These are phyloP conservation scores for Plagodis dolabraria DNA, from an alignment of 2,888 invertebrate genomes.

Conservation along the genomic window DNA sequence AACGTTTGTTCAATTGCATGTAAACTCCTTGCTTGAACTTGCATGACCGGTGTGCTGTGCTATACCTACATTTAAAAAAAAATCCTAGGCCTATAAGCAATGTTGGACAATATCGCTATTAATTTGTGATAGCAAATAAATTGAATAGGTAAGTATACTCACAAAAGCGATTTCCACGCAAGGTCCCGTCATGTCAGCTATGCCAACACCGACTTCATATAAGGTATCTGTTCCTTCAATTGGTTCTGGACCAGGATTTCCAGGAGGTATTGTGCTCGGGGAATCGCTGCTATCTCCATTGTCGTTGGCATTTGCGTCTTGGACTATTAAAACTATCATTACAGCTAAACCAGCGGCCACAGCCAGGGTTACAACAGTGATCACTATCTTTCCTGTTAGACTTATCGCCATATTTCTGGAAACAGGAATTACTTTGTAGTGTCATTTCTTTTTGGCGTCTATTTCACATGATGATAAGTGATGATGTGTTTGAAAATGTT, in stretches of 20 bases:
- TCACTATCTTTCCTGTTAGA: slow-evolving; percentile 62
- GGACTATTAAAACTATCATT: slow-evolving; percentile 56
- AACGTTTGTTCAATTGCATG: too few species aligned
- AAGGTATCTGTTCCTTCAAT: slow-evolving; percentile 22
- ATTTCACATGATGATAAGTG: too few species aligned
- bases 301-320: slow-evolving; percentile 28
- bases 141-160: slow-evolving; percentile 74
- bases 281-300: background rate
- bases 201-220: slow-evolving; percentile 91
- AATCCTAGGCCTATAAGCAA: too few species aligned
- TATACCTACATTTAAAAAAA: too few species aligned
- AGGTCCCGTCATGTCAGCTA: slow-evolving; percentile 96
- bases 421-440: too few species aligned
- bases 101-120: too few species aligned
- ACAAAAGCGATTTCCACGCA: slow-evolving; percentile 96
- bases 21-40: too few species aligned
- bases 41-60: too few species aligned
- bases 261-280: slow-evolving; percentile 5
- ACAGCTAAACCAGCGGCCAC: slow-evolving; percentile 64
- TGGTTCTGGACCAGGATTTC: slow-evolving; percentile 3
- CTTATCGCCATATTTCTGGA: slow-evolving; percentile 53
- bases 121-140: too few species aligned
- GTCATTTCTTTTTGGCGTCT: too few species aligned
- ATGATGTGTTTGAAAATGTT: too few species aligned
- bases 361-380: slow-evolving; percentile 49